Evolutionary conservation across 2,797 vertebrate species (phyloP).

Genomic region (Siniperca scherzeri): DNA sequence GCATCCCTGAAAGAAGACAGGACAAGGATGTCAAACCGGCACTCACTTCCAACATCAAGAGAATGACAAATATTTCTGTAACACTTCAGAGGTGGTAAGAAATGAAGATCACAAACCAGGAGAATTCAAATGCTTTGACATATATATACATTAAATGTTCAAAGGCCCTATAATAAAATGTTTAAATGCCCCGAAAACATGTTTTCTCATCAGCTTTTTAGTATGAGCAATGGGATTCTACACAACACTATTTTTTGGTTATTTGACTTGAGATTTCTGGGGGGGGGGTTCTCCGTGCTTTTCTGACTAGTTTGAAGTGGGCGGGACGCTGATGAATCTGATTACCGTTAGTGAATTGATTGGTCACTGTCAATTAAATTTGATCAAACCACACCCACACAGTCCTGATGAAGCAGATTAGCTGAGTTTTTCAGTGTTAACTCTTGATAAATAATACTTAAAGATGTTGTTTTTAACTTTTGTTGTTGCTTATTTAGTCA

Average conservation of each 20-base stretch:
- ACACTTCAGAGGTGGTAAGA: not conserved
- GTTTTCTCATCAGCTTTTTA: not conserved
- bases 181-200: not conserved
- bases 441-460: not conserved
- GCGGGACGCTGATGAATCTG: not conserved
- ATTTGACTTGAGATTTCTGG: not conserved
- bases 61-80: not conserved
- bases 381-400: not conserved
- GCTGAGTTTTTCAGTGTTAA: not conserved
- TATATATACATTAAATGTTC: not conserved
- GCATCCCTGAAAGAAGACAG: conserved; percentile 85
- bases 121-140: not conserved
- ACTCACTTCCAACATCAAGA: not conserved
- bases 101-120: not conserved
- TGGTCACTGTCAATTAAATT: not conserved
- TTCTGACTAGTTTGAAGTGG: not conserved
- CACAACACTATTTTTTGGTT: not conserved
- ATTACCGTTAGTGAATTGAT: too few species aligned
- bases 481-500: not conserved
- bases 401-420: not conserved
- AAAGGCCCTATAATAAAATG: not conserved
- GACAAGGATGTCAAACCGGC: conserved; percentile 1
- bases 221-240: not conserved
- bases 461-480: not conserved
- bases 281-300: not conserved